A percentile compares a stretch with the other conserved stretches of the same genome.
phyloP scores from a whole-genome alignment of 2,888 invertebrate species.

The Timandra comae region DNA sequence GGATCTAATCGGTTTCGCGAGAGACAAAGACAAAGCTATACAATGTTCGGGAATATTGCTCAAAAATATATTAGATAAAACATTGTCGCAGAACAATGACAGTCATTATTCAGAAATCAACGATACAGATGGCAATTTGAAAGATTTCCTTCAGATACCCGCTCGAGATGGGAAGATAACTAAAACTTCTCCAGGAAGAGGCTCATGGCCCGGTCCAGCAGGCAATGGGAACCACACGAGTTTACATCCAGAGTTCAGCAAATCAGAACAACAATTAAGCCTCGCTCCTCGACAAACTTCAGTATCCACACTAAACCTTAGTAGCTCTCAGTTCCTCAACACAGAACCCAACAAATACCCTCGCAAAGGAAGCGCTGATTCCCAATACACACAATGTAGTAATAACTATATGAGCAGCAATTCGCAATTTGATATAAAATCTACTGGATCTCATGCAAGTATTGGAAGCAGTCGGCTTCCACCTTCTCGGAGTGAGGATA shows the following conservation, averaged over 20 bases:
- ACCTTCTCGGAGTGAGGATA: conserved; percentile 89
- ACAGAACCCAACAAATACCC: conserved; percentile 59
- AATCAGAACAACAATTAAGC: conserved; percentile 87
- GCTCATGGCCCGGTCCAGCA: conserved; percentile 91
- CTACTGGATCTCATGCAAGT: conserved; percentile 56
- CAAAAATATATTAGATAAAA: conserved; percentile 59
- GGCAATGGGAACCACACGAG: conserved; percentile 71
- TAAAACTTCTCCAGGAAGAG: conserved; percentile 86
- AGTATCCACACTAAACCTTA: conserved; percentile 67
- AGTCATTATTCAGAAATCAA: conserved; percentile 55
- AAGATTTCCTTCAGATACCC: conserved; percentile 80
- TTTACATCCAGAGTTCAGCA: conserved; percentile 84
- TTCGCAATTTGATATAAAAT: conserved; percentile 64
- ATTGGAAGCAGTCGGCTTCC: conserved; percentile 76
- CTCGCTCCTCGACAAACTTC: conserved; percentile 71
- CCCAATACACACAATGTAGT: conserved; percentile 75
- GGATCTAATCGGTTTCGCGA: conserved; percentile 95
- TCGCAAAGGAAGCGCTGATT: conserved; percentile 78
- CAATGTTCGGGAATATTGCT: conserved; percentile 68
- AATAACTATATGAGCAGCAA: conserved; percentile 61
- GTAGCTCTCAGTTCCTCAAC: conserved; percentile 74
- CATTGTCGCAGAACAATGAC: conserved; percentile 42
- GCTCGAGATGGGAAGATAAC: conserved; percentile 84
- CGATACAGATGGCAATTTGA: conserved; percentile 61
- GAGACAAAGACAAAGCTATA: conserved; percentile 80